These are phyloP conservation scores for Morbakka virulenta DNA, from an alignment of 30 jellyfish, hydroid and myxozoan species.

Conservation along the genomic window DNA sequence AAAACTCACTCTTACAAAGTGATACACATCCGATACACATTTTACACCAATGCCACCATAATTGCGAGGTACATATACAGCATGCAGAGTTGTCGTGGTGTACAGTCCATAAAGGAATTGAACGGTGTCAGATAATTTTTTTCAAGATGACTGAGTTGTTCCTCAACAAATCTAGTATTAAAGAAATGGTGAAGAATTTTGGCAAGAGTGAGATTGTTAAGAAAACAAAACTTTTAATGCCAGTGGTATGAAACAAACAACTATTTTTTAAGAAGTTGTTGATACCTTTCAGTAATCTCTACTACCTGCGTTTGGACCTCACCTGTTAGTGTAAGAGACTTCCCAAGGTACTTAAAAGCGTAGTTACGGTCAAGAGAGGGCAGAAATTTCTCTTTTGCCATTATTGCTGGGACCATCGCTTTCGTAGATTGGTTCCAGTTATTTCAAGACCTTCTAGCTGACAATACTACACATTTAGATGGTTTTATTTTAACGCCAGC, in stretches of 20 bases:
- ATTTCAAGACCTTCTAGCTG: conserved; percentile 23
- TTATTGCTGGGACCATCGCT: no score
- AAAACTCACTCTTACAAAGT: not conserved
- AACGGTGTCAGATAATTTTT: conserved; percentile 4
- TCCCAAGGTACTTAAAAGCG: conserved; percentile 21
- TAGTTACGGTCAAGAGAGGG: not conserved
- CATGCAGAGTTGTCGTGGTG: conserved; percentile 10
- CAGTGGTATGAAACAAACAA: not conserved
- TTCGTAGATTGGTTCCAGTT: no score
- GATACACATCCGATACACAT: conserved; percentile 27
- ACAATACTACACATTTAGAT: conserved; percentile 26
- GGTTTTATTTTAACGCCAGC: conserved; percentile 20
- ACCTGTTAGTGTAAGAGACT: not conserved
- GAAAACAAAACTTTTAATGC: conserved; percentile 11
- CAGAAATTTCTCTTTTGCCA: no score
- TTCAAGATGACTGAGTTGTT: conserved; percentile 21
- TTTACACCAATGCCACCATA: no score
- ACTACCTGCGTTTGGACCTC: conserved; percentile 44
- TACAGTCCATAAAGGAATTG: not conserved
- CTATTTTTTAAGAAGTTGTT: conserved; percentile 1
- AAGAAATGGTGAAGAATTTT: conserved; percentile 25
- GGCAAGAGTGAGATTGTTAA: conserved; percentile 43
- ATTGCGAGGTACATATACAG: no score
- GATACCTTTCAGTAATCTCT: no score
- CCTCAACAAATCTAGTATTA: conserved; percentile 15